A percentile compares a stretch with the other conserved stretches of the same genome.
phyloP scores from a whole-genome alignment of 92 coral and sea anemone species.

The Nematostella vectensis region DNA sequence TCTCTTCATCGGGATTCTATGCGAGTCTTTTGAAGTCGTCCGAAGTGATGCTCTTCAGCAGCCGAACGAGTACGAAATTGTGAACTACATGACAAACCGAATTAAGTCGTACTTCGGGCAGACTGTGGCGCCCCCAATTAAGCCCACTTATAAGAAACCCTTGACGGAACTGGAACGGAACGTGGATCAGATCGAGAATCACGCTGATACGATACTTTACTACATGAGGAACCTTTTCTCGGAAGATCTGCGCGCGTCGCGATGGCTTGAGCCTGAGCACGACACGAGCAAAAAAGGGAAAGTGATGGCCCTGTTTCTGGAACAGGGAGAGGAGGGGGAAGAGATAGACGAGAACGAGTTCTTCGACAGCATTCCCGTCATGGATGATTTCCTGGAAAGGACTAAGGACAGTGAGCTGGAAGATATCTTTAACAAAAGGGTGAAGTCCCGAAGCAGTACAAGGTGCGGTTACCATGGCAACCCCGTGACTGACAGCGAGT shows the following conservation, averaged over 20 bases:
- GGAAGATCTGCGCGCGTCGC: slow-evolving; percentile 71
- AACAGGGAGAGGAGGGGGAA: slow-evolving; percentile 42
- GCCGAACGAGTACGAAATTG: slow-evolving; percentile 82
- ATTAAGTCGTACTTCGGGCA: slow-evolving; percentile 56
- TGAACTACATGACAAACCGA: slow-evolving; percentile 69
- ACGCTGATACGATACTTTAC: slow-evolving; percentile 57
- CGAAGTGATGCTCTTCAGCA: slow-evolving; percentile 66
- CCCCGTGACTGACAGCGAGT: too few relatives aligned
- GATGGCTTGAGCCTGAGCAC: slow-evolving; percentile 64
- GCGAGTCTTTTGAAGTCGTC: slow-evolving; percentile 65
- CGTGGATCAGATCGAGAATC: slow-evolving; percentile 61
- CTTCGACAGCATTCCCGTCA: slow-evolving; percentile 66
- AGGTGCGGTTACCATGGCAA: too few relatives aligned
- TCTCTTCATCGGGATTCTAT: slow-evolving; percentile 82
- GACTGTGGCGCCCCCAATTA: slow-evolving; percentile 53
- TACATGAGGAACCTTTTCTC: slow-evolving; percentile 77
- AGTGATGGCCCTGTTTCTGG: slow-evolving; percentile 47
- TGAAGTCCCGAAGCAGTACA: too few relatives aligned
- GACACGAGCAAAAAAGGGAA: slow-evolving; percentile 46
- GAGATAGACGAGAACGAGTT: slow-evolving; percentile 82
- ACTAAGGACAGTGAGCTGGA: slow-evolving; percentile 43
- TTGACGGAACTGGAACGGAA: slow-evolving; percentile 54
- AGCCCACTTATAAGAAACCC: slow-evolving; percentile 79
- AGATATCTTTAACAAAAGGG: slow-evolving; percentile 30
- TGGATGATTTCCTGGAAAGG: slow-evolving; percentile 41